These are phyloP conservation scores for Hippopotamus amphibius DNA, from an alignment of 2,113 vertebrate species.

Conservation along the genomic window DNA sequence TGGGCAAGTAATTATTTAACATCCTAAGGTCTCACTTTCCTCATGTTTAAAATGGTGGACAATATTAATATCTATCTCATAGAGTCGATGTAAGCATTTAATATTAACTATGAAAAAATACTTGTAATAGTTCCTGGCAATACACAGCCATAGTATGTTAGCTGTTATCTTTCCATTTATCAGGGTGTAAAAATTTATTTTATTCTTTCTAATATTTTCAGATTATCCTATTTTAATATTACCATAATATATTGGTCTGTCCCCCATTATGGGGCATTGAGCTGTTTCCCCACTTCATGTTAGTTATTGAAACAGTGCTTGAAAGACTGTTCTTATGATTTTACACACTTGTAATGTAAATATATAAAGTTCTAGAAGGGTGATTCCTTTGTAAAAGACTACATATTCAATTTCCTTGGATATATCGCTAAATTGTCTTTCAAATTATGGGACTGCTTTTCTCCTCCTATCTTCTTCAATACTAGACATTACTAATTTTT, in stretches of 20 bases:
- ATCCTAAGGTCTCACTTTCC: background rate
- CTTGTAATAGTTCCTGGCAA: background rate
- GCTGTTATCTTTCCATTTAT: background rate
- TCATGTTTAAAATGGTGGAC: background rate
- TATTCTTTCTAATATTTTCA: conserved; percentile 3
- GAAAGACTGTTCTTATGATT: background rate
- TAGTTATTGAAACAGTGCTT: background rate
- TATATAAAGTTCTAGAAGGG: background rate
- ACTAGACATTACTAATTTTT: background rate
- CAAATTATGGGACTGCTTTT: background rate
- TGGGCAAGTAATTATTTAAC: background rate
- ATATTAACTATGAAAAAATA: background rate
- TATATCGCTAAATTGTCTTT: background rate
- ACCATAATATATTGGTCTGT: background rate
- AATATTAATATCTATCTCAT: background rate
- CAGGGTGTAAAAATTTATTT: background rate
- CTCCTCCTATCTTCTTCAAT: background rate
- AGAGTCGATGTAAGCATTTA: background rate
- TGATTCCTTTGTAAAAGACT: background rate
- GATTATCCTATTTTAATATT: background rate
- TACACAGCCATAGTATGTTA: background rate
- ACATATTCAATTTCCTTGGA: background rate
- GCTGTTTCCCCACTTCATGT: background rate
- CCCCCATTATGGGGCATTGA: background rate
- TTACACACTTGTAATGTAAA: background rate